Conservation (phyloP, 2,797 vertebrate genomes). For the Sternotherus odoratus region DNA sequence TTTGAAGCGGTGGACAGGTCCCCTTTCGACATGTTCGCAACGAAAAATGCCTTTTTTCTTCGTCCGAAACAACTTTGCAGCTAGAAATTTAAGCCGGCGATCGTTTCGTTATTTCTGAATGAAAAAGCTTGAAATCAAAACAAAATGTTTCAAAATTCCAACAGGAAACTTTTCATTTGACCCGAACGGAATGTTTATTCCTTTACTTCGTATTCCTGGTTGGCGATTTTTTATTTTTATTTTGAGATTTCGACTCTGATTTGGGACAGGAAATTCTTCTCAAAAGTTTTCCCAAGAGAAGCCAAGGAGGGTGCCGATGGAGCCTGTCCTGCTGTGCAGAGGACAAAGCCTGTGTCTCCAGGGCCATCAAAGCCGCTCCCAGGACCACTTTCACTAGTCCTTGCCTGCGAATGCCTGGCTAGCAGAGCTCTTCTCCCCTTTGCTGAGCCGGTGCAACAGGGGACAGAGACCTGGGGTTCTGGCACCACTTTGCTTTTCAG, state of each 20-base stretch:
- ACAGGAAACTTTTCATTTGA: neutral
- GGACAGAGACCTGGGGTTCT: neutral
- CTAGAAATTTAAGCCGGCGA: slow-evolving; percentile 60
- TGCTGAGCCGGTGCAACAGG: neutral
- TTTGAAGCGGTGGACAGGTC: slow-evolving; percentile 12
- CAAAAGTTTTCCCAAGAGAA: neutral
- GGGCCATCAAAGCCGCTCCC: neutral
- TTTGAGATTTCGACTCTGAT: neutral
- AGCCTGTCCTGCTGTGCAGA: neutral
- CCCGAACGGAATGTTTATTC: neutral
- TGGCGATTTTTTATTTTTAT: neutral
- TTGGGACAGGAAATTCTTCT: neutral
- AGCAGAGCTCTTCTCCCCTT: neutral
- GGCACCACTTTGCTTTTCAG: neutral
- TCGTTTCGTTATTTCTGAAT: neutral
- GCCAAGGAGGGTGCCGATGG: neutral
- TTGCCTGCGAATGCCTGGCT: neutral
- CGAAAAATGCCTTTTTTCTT: slow-evolving; percentile 17
- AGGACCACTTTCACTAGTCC: neutral
- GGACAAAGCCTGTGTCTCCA: neutral
- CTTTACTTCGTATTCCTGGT: neutral
- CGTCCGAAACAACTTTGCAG: neutral
- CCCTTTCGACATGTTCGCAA: slow-evolving; percentile 61
- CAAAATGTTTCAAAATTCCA: neutral
- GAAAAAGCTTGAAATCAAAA: slow-evolving; percentile 57